Percentiles rank a stretch among this genome's conserved stretches.
Conservation (phyloP, 2,797 vertebrate species). For the Chelon labrosus region DNA sequence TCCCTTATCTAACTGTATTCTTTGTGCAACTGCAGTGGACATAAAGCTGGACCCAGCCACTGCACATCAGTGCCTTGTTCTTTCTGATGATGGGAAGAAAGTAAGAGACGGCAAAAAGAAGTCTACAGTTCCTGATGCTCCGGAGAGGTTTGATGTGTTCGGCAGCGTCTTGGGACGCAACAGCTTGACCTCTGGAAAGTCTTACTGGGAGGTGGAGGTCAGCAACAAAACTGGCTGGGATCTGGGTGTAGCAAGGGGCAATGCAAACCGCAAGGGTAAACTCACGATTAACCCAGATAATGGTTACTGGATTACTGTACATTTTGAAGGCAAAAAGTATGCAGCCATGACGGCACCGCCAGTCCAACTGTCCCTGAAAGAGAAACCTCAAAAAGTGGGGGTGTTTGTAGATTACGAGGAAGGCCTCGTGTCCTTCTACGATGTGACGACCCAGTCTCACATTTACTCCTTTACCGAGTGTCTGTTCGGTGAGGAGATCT, state of each 20-base stretch:
- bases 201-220: conserved; percentile 70
- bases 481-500: conserved; percentile 47
- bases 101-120: conserved; percentile 23
- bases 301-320: conserved; percentile 59
- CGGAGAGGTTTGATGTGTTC: conserved; percentile 14
- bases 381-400: conserved; percentile 57
- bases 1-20: not conserved
- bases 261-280: conserved; percentile 38
- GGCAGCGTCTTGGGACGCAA: conserved; percentile 53
- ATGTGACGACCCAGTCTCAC: conserved; percentile 42
- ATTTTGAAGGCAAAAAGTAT: conserved; percentile 32
- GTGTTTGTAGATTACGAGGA: conserved; percentile 70
- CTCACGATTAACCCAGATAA: conserved; percentile 18
- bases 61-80: conserved; percentile 45
- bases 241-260: conserved; percentile 53
- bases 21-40: conserved; percentile 47
- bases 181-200: conserved; percentile 41
- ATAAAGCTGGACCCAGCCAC: conserved; percentile 59
- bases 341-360: conserved; percentile 33
- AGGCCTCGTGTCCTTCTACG: conserved; percentile 69
- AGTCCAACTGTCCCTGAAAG: conserved; percentile 9
- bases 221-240: conserved; percentile 51
- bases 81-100: conserved; percentile 52
- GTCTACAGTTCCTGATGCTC: not conserved
- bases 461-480: conserved; percentile 65